These are phyloP conservation scores for Salticus scenicus DNA, from an alignment of 2,888 invertebrate species.

Conservation along the genomic window DNA sequence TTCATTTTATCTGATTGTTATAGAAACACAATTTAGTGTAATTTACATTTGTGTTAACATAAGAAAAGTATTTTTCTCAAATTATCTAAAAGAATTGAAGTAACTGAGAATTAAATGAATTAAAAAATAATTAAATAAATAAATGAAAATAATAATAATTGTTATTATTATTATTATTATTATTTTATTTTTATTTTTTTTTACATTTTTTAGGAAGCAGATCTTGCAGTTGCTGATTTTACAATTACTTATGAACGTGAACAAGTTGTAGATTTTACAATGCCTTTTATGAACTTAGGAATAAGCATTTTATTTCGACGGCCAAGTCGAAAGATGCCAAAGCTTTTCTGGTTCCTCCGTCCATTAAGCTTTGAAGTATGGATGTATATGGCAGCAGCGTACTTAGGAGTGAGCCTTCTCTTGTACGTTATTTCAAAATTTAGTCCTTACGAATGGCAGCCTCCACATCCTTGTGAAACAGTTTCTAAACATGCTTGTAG, in stretches of 20 bases:
- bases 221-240: constrained; percentile 79
- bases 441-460: constrained; percentile 76
- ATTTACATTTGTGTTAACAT: too few species aligned
- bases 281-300: constrained; percentile 80
- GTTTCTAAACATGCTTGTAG: constrained; percentile 75
- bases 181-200: too few species aligned
- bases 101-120: too few species aligned
- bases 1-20: too few species aligned
- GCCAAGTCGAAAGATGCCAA: constrained; percentile 78
- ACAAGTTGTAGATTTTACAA: constrained; percentile 79
- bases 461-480: constrained; percentile 77
- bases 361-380: constrained; percentile 78
- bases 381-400: constrained; percentile 73
- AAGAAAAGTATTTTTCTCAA: too few species aligned
- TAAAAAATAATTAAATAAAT: too few species aligned
- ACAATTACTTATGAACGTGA: constrained; percentile 79
- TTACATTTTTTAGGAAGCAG: constrained; percentile 76
- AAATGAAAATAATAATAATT: too few species aligned
- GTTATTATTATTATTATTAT: too few species aligned
- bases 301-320: constrained; percentile 78
- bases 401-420: constrained; percentile 72
- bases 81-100: too few species aligned
- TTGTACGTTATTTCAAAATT: constrained; percentile 85
- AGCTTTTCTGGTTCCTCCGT: constrained; percentile 79
- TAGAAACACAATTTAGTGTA: too few species aligned